These are phyloP conservation scores for Adoxophyes honmai DNA, from an alignment of 1,140 invertebrate genomes.

Conservation along the genomic window DNA sequence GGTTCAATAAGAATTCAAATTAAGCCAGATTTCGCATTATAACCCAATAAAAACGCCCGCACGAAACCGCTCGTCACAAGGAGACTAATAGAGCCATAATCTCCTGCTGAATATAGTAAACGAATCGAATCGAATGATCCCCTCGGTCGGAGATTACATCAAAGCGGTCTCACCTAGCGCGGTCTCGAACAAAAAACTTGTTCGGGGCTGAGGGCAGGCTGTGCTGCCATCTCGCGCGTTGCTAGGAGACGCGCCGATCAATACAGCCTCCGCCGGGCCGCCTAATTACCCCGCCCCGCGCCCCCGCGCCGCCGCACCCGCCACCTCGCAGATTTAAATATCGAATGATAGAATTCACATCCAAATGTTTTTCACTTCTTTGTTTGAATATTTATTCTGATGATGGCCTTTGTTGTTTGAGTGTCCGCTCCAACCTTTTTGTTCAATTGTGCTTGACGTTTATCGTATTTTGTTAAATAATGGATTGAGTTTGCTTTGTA, in stretches of 20 bases:
- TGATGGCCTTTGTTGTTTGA: conserved; percentile 29
- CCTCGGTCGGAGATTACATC: conserved; percentile 56
- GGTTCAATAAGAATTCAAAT: conserved; percentile 8
- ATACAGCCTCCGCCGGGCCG: conserved; percentile 75
- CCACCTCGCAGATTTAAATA: conserved; percentile 68
- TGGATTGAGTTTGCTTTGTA: too few species aligned
- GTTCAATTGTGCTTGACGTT: background rate
- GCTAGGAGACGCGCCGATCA: conserved; percentile 70
- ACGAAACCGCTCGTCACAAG: conserved; percentile 2
- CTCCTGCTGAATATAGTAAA: conserved; percentile 9
- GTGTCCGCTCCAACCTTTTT: conserved; percentile 10
- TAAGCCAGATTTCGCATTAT: conserved; percentile 8
- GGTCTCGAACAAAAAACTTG: conserved; percentile 62
- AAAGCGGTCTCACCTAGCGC: conserved; percentile 65
- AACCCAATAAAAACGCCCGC: conserved; percentile 10
- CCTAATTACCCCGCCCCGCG: conserved; percentile 59
- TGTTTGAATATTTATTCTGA: conserved; percentile 61
- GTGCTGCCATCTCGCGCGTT: conserved; percentile 72
- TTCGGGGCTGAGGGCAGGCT: conserved; percentile 48
- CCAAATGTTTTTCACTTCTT: conserved; percentile 63
- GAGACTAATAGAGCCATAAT: conserved; percentile 19
- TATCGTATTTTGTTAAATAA: background rate
- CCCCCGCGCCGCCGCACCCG: conserved; percentile 25
- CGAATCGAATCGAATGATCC: conserved; percentile 59
- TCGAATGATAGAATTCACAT: conserved; percentile 74